These are phyloP conservation scores for Athripsodes cinereus DNA, from an alignment of 2,888 invertebrate species.

Conservation along the genomic window DNA sequence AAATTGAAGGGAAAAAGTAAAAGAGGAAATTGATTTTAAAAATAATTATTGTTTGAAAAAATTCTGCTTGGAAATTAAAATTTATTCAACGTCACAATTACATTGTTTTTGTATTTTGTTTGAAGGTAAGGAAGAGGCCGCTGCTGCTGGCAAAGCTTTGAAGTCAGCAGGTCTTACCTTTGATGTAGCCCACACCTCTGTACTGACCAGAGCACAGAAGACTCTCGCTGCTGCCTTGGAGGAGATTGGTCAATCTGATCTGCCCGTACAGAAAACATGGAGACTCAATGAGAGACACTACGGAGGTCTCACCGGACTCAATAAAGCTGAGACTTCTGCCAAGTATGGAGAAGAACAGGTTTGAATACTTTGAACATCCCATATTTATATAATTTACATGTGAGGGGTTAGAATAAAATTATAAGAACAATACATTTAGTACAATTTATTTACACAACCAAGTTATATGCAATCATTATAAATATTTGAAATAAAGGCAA, in stretches of 20 bases:
- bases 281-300: constrained; percentile 83
- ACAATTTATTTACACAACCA: too few relatives aligned
- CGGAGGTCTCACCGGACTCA: constrained; percentile 77
- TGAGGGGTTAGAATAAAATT: too few relatives aligned
- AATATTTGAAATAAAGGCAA: too few relatives aligned
- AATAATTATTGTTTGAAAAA: too few relatives aligned
- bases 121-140: constrained; percentile 61
- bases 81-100: too few relatives aligned
- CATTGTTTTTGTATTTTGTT: neutral
- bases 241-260: constrained; percentile 58
- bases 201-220: constrained; percentile 69
- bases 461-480: too few relatives aligned
- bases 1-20: too few relatives aligned
- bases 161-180: constrained; percentile 64
- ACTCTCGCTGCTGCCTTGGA: constrained; percentile 64
- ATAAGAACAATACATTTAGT: too few relatives aligned
- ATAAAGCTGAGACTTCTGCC: constrained; percentile 78
- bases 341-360: constrained; percentile 82
- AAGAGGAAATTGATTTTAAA: too few relatives aligned
- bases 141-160: constrained; percentile 65
- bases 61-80: too few relatives aligned
- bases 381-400: too few relatives aligned
- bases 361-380: constrained; percentile 19
- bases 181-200: constrained; percentile 76
- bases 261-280: constrained; percentile 71